Evolutionary conservation across 1,140 invertebrate species (phyloP).

Genomic region (Plutomurus gul): DNA sequence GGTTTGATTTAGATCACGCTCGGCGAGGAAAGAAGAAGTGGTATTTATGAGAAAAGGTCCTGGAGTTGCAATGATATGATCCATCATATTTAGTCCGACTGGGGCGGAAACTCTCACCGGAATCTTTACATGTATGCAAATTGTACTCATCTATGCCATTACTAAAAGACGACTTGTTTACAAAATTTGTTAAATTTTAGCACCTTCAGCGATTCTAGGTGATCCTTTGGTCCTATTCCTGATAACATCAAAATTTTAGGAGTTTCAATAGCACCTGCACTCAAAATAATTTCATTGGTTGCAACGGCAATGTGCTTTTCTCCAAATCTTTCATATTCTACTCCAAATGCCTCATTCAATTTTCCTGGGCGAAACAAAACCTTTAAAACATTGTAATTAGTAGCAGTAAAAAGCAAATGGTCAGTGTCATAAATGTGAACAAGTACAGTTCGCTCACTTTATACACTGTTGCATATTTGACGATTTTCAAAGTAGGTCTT

Average conservation of each 20-base stretch:
- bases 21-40: not conserved
- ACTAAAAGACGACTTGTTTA: no score
- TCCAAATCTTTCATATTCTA: slow-evolving; percentile 35
- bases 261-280: slow-evolving; percentile 38
- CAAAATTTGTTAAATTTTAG: not conserved
- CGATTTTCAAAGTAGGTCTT: slow-evolving; percentile 30
- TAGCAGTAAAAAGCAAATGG: not conserved
- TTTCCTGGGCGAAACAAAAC: slow-evolving; percentile 7
- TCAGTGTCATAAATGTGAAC: not conserved
- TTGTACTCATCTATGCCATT: no score
- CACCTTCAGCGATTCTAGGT: slow-evolving; percentile 32
- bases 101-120: slow-evolving; percentile 62
- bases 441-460: not conserved
- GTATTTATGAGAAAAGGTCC: slow-evolving; percentile 41
- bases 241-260: slow-evolving; percentile 42
- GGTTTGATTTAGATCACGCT: slow-evolving; percentile 31
- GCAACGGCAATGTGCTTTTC: not conserved
- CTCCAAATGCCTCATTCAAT: slow-evolving; percentile 22
- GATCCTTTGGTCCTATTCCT: slow-evolving; percentile 34
- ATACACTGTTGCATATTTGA: slow-evolving; percentile 20
- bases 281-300: slow-evolving; percentile 7
- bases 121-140: no score
- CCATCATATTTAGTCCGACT: slow-evolving; percentile 56
- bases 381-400: not conserved
- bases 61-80: slow-evolving; percentile 55